These are phyloP conservation scores for Chlorops oryzae DNA, from an alignment of 1,140 invertebrate genomes.

Conservation along the genomic window DNA sequence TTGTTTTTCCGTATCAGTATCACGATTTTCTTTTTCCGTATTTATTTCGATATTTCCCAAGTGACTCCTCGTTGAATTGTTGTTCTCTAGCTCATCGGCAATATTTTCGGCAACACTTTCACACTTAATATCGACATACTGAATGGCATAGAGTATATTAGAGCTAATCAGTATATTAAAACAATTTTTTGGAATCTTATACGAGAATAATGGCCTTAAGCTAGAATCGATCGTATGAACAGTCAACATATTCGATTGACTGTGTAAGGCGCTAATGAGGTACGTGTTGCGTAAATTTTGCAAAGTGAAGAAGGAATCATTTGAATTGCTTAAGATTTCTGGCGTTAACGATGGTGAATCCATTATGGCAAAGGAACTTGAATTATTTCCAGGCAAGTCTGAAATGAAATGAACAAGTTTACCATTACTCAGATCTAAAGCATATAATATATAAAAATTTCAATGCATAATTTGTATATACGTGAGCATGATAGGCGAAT, in stretches of 20 bases:
- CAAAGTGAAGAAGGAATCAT: conserved; percentile 42
- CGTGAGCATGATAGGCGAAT: too few relatives aligned
- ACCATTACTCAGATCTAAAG: too few relatives aligned
- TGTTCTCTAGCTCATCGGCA: conserved; percentile 9
- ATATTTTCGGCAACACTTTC: conserved; percentile 21
- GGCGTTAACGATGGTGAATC: conserved; percentile 42
- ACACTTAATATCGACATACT: conserved; percentile 34
- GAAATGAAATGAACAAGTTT: conserved; percentile 16
- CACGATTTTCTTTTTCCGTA: conserved; percentile 39
- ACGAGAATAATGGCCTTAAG: conserved; percentile 60
- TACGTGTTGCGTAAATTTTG: conserved; percentile 42
- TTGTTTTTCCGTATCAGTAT: conserved; percentile 36
- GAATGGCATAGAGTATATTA: conserved; percentile 43
- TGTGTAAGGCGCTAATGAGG: conserved; percentile 43
- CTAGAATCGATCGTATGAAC: conserved; percentile 60
- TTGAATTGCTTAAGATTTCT: conserved; percentile 33
- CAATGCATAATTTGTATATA: too few relatives aligned
- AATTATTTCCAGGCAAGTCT: conserved; percentile 37
- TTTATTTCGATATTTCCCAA: conserved; percentile 12
- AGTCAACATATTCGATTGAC: conserved; percentile 41
- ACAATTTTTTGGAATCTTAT: conserved; percentile 57
- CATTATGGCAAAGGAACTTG: conserved; percentile 40
- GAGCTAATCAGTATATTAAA: conserved; percentile 42
- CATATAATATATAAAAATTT: too few relatives aligned
- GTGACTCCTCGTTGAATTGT: conserved; percentile 19